These are phyloP conservation scores for Phenganax stokvisi DNA, from an alignment of 92 coral and sea anemone genomes.

Conservation along the genomic window DNA sequence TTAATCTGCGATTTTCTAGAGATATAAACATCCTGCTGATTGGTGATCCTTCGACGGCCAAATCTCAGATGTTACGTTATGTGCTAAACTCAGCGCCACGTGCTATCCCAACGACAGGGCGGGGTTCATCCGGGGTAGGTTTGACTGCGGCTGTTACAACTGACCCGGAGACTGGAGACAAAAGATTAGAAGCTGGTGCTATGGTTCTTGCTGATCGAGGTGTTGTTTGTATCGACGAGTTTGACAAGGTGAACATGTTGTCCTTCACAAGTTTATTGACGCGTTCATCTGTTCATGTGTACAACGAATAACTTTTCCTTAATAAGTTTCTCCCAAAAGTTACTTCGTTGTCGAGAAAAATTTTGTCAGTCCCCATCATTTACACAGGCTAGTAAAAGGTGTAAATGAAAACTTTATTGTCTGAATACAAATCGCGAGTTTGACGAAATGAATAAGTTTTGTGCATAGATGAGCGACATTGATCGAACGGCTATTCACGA, in stretches of 20 bases:
- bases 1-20: slow-evolving; percentile 34
- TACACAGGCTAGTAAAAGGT: neutral
- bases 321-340: no score
- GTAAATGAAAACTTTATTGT: neutral
- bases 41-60: slow-evolving; percentile 99
- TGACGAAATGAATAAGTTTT: neutral
- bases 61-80: slow-evolving; percentile 95
- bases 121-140: slow-evolving; percentile 98
- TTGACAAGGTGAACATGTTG: no score
- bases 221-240: no score
- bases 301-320: no score
- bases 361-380: no score
- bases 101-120: slow-evolving; percentile 96
- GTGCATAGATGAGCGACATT: slow-evolving; percentile 84
- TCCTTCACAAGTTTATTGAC: no score
- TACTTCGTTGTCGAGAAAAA: no score
- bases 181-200: no score
- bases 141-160: slow-evolving; percentile 97
- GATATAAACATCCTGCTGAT: slow-evolving; percentile 88
- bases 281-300: no score
- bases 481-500: slow-evolving; percentile 98
- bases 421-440: neutral
- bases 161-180: slow-evolving; percentile 79
- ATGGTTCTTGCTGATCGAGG: no score
- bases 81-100: slow-evolving; percentile 95